Evolutionary conservation across 2,888 invertebrate species (phyloP).

Genomic region (Eristalis pertinax): DNA sequence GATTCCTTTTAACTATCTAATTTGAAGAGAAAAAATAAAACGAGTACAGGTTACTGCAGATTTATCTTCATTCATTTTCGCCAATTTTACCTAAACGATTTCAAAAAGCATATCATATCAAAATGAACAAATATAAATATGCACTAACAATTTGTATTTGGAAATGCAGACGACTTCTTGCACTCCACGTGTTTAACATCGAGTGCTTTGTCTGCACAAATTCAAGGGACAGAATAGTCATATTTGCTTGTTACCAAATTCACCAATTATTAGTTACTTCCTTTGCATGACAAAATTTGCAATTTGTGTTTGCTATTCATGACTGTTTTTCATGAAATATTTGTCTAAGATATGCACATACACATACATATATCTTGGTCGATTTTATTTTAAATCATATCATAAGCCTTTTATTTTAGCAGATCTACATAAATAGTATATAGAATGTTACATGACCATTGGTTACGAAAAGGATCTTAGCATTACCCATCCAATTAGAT

Average conservation of each 20-base stretch:
- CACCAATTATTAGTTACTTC: too few relatives aligned
- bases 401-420: not conserved
- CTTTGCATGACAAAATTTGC: not conserved
- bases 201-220: not conserved
- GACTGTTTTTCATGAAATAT: not conserved
- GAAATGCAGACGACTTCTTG: not conserved
- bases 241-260: not conserved
- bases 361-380: not conserved
- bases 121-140: not conserved
- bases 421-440: not conserved
- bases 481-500: not conserved
- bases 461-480: not conserved
- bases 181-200: not conserved
- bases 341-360: not conserved
- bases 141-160: not conserved
- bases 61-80: not conserved
- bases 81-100: not conserved
- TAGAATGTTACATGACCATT: not conserved
- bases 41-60: not conserved
- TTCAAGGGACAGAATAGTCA: not conserved
- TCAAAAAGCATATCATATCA: not conserved
- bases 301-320: not conserved
- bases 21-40: too few relatives aligned
- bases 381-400: not conserved
- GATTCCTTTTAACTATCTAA: not conserved